These are phyloP conservation scores for Aspidiotus rigidus DNA, from an alignment of 2,888 invertebrate genomes.

Conservation along the genomic window DNA sequence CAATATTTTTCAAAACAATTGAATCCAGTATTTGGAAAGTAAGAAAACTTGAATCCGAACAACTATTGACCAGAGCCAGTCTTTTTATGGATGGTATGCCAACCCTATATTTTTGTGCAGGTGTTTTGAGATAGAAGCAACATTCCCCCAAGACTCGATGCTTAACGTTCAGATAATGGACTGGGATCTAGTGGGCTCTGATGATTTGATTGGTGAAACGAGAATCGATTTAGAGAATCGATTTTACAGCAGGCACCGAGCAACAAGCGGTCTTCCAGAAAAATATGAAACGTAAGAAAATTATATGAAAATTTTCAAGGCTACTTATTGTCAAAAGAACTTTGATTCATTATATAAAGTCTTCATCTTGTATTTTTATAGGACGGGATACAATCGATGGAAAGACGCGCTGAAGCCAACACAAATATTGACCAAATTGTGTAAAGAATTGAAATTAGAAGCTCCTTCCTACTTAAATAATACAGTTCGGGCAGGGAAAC, in stretches of 20 bases:
- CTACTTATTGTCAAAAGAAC: background rate
- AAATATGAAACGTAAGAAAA: constrained; percentile 72
- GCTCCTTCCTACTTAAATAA: constrained; percentile 63
- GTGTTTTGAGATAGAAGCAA: constrained; percentile 86
- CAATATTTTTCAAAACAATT: constrained; percentile 84
- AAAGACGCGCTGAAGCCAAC: constrained; percentile 81
- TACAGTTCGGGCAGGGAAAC: constrained; percentile 62
- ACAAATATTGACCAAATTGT: constrained; percentile 72
- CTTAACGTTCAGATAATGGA: constrained; percentile 75
- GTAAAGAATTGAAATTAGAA: constrained; percentile 78
- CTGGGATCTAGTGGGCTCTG: constrained; percentile 82
- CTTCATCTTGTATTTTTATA: constrained; percentile 42
- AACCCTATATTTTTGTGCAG: constrained; percentile 42
- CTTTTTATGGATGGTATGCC: background rate
- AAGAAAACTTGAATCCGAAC: constrained; percentile 39
- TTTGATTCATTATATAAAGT: background rate
- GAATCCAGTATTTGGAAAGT: constrained; percentile 84
- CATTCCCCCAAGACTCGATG: constrained; percentile 83
- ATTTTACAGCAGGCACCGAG: constrained; percentile 80
- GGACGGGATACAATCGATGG: constrained; percentile 79
- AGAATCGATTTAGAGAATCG: constrained; percentile 85
- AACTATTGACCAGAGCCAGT: no score
- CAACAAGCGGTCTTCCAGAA: constrained; percentile 71
- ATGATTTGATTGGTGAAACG: constrained; percentile 85
- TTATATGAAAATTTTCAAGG: background rate